Conservation (phyloP, 1,140 invertebrate species). For the Drosophila sturtevanti region DNA sequence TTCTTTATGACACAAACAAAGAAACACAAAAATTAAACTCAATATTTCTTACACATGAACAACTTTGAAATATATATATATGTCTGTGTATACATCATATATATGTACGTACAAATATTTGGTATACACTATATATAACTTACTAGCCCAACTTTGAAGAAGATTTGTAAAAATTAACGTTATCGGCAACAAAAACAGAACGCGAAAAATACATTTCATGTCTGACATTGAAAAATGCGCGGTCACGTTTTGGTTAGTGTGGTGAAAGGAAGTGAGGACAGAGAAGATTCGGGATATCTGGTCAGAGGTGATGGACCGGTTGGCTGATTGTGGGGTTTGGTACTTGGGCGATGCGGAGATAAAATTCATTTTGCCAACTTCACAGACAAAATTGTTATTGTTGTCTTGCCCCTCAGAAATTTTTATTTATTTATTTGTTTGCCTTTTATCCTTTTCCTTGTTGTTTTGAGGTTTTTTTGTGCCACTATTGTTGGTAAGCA, state of each 20-base stretch:
- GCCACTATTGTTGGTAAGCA: constrained; percentile 62
- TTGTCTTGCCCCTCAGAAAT: constrained; percentile 53
- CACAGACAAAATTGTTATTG: constrained; percentile 64
- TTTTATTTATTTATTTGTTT: constrained; percentile 76
- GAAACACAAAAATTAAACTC: constrained; percentile 34
- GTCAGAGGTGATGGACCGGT: background rate
- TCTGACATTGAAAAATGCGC: constrained; percentile 83
- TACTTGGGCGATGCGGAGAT: constrained; percentile 20
- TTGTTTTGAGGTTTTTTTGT: constrained; percentile 27
- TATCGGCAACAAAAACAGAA: constrained; percentile 39
- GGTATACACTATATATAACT: constrained; percentile 41
- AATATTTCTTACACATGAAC: constrained; percentile 68
- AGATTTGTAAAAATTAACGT: constrained; percentile 42
- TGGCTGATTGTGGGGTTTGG: constrained; percentile 43
- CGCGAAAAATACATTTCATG: constrained; percentile 61
- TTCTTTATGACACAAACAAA: constrained; percentile 70
- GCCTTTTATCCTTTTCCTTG: constrained; percentile 16
- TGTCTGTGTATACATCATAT: constrained; percentile 14
- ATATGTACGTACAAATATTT: constrained; percentile 20
- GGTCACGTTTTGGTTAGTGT: constrained; percentile 74
- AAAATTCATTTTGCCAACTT: constrained; percentile 42
- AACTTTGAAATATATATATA: constrained; percentile 44
- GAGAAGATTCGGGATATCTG: background rate
- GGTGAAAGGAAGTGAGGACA: background rate
- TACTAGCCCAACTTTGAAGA: constrained; percentile 46